Evolutionary conservation across 2,888 invertebrate genomes (phyloP).

Genomic region (Chironomus riparius): DNA sequence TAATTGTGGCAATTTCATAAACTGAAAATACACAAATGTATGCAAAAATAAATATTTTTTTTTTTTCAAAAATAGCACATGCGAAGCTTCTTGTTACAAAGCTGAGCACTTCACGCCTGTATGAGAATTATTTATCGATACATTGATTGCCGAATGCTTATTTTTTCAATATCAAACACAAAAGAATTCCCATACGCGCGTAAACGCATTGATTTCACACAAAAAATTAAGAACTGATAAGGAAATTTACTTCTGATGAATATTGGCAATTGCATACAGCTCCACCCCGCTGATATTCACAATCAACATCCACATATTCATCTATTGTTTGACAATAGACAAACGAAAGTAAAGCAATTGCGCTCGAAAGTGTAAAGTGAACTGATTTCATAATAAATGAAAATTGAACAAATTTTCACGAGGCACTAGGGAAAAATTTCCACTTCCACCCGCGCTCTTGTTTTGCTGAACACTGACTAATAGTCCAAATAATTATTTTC

Average conservation of each 20-base stretch:
- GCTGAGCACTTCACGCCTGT: not conserved
- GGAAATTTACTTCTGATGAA: slow-evolving; percentile 35
- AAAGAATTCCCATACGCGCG: not conserved
- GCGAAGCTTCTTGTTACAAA: not conserved
- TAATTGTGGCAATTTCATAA: slow-evolving; percentile 47
- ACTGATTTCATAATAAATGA: not conserved
- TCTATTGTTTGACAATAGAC: not conserved
- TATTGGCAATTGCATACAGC: slow-evolving; percentile 39
- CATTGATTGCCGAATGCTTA: not conserved
- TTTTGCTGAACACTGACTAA: slow-evolving; percentile 18
- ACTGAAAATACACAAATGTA: slow-evolving; percentile 40
- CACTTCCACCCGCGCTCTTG: not conserved
- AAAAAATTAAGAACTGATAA: not conserved
- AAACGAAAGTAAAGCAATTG: not conserved
- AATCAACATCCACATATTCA: slow-evolving; percentile 11
- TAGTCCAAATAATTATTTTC: slow-evolving; percentile 13
- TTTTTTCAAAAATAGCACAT: slow-evolving; percentile 15
- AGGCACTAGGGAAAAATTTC: not conserved
- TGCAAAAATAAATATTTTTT: not conserved
- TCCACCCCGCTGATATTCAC: slow-evolving; percentile 3
- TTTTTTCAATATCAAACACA: not conserved
- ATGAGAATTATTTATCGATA: not conserved
- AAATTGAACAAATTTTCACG: not conserved
- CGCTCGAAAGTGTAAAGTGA: not conserved
- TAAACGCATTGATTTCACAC: not conserved